Base-by-base conservation (phyloP, 2,113 vertebrate species). In the Microtus richardsoni region DNA sequence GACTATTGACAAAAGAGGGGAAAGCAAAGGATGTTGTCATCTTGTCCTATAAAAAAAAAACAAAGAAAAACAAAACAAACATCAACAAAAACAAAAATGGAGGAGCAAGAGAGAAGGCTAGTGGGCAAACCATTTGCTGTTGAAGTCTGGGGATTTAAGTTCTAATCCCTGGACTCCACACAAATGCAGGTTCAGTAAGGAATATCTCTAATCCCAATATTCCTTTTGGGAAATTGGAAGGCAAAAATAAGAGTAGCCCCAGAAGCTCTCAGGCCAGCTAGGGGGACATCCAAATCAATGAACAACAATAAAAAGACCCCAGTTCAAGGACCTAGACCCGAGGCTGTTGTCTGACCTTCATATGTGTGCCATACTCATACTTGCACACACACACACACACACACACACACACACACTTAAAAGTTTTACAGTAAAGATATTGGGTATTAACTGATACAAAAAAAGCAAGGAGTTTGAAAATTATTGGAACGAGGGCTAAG, bases 11-110 rank as follows among this genome's bases (percentile, higher is more conserved):
- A 94, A 93, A 87, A 87, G 52, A 54, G 26, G 82, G 26, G 13
- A 80, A 33, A 60, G 60, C 49, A 64, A 80, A 7, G 16, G 1
- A 26, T 39, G 71, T 39, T 89, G 60, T 82, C 36, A 62, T 41
- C 92, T 60, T 91, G 39, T 89, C 54, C 83, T 83, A 54, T 66
- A 58, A 90, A 96, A 90, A 90, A 96, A 90, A 17, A 30, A 28
- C 16, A 54, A 17, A 17, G 4, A 16, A 54, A 54, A 60, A 19
- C 52, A 33, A 54, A 54, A 17, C 54, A 54, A 54, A 5, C 54
- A 17, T 14, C 54, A 54, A 17, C 54, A 54, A 17, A 54, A 54
- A 17, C 54, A 54, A 54, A 54, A 54, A 54, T 5, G 49, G 13
- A 22, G 74, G 79, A 39, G 17, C 30, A 62, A 30, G 28, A 79